Base-by-base conservation (phyloP, 2,888 invertebrate species). In the Neuroscelio doddi region DNA sequence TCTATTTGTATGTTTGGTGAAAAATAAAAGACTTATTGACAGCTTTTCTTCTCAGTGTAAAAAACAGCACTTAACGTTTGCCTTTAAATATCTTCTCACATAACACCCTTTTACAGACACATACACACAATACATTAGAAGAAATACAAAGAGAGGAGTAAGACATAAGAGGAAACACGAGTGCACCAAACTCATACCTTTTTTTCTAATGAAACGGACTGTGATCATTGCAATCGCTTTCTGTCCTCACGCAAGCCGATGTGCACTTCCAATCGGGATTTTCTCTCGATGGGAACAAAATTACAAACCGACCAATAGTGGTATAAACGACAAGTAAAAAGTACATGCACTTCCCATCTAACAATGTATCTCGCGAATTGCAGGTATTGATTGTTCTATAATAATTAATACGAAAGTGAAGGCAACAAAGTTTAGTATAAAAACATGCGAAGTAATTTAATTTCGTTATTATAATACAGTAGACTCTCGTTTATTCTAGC, bases 221-320 rank as follows among this genome's bases (percentile, higher is more conserved):
- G 80, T 80, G 79, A 80, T 80, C 78, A 75, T 77, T 72, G 74
- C 75, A 77, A 79, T 79, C 72, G 76, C 73, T 74, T 73, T 79
- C 73, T 59, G 59, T 64, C 64, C 64, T 64, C 64, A 52, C 51
- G 51, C 56, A 46, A 46, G 58, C 52, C 42, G 56, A 44, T 36
- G 50, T 45, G 16, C 52, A 39, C 41, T 61, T 52, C 36, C 52
- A 53, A 24, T 47, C 42, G 32, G 21, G 52, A 29, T 36, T 39
- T 12, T 36, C 30, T n/a, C 45, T 30, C 51, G 41, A 52, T 52
- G 41, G 51, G 39, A 53, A 41, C 45, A 44, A 45, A 17, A 50
- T 34, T 38, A 41, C 52, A 45, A 55, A 50, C 61, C 50, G 49
- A 62, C 61, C 53, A n/a, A n/a, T n/a, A n/a, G n/a, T n/a, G n/a